phyloP scores from a whole-genome alignment of 2,888 invertebrate genomes.

The Amphipyra tragopoginis region DNA sequence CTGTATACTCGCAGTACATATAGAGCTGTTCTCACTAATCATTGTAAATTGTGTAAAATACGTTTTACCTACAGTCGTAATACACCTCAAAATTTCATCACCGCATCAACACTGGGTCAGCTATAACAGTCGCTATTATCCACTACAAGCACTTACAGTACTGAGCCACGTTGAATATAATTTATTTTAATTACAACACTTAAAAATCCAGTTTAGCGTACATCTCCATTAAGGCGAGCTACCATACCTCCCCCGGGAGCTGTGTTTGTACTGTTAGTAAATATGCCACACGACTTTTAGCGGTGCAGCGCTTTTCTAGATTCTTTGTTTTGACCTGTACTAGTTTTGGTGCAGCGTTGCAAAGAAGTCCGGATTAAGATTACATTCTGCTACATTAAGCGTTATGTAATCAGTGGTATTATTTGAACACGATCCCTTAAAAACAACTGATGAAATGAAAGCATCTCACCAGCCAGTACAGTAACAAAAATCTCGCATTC shows the following conservation, averaged over 20 bases:
- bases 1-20: too few relatives aligned
- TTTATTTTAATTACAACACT: slow-evolving; percentile 66
- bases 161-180: slow-evolving; percentile 42
- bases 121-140: slow-evolving; percentile 14
- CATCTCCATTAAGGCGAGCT: slow-evolving; percentile 66
- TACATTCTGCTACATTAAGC: too few relatives aligned
- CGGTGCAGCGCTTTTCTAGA: slow-evolving; percentile 41
- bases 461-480: background rate
- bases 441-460: too few relatives aligned
- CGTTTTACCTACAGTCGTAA: background rate
- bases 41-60: background rate
- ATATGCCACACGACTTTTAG: slow-evolving; percentile 45
- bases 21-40: background rate
- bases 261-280: slow-evolving; percentile 45
- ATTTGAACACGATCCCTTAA: too few relatives aligned
- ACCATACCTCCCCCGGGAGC: slow-evolving; percentile 43
- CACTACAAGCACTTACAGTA: slow-evolving; percentile 37
- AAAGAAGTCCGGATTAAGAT: too few relatives aligned
- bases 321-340: slow-evolving; percentile 1
- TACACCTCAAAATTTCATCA: background rate
- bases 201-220: slow-evolving; percentile 69
- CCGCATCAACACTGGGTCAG: slow-evolving; percentile 4
- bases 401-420: too few relatives aligned
- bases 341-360: background rate
- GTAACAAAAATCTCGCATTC: background rate